These are phyloP conservation scores for Clupea harengus DNA, from an alignment of 2,113 vertebrate species.

Conservation along the genomic window DNA sequence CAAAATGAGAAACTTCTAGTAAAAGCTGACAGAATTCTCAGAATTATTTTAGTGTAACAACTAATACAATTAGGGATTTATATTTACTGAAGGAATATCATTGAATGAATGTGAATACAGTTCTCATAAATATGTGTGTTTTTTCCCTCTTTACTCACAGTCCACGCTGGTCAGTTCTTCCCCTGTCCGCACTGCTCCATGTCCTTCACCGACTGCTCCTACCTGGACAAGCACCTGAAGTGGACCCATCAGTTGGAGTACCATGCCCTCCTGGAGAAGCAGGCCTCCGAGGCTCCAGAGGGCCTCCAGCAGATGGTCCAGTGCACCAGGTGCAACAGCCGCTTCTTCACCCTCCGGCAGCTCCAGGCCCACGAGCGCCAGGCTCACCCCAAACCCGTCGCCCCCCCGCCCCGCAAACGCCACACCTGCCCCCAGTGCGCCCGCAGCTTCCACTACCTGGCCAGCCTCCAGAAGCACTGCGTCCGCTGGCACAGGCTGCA, in stretches of 20 bases:
- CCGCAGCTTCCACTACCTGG: constrained; percentile 81
- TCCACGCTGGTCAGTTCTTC: constrained; percentile 56
- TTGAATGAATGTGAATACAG: too few species aligned
- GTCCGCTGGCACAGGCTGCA: constrained; percentile 71
- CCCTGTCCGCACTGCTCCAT: constrained; percentile 72
- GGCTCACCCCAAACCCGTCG: constrained; percentile 56
- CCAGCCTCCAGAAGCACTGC: constrained; percentile 81
- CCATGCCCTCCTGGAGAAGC: constrained; percentile 65
- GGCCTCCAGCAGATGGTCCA: constrained; percentile 61
- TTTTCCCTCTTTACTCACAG: constrained; percentile 33
- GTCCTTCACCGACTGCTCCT: constrained; percentile 70
- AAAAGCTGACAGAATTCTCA: too few species aligned
- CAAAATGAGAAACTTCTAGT: too few species aligned
- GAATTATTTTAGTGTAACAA: too few species aligned
- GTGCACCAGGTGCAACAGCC: constrained; percentile 69
- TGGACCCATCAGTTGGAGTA: constrained; percentile 75
- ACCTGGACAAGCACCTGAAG: constrained; percentile 74
- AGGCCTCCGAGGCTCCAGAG: constrained; percentile 53
- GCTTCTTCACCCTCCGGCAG: constrained; percentile 68
- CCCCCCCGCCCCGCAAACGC: constrained; percentile 63
- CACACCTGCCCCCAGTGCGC: constrained; percentile 77
- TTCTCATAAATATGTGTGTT: not conserved
- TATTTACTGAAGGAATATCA: too few species aligned
- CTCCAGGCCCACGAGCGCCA: constrained; percentile 67
- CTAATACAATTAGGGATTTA: too few species aligned